These are phyloP conservation scores for Hippocampus barbouri DNA, from an alignment of 2,113 vertebrate genomes.

Conservation along the genomic window DNA sequence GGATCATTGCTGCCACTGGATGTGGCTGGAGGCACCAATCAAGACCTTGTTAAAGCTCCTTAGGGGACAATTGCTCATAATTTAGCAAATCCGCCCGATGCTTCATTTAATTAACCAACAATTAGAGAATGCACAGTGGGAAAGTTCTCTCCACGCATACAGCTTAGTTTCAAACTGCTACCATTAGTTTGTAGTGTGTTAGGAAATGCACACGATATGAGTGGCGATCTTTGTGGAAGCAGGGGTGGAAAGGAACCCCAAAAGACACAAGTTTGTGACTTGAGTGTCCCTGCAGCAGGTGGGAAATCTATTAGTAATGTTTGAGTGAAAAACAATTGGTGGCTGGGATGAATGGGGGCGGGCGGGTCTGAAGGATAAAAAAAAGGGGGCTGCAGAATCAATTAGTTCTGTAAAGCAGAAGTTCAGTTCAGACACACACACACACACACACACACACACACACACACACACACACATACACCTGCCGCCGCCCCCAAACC, in stretches of 20 bases:
- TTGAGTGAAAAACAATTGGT: slow-evolving; percentile 32
- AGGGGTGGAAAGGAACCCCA: slow-evolving; percentile 16
- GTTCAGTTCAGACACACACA: slow-evolving; percentile 38
- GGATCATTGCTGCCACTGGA: slow-evolving; percentile 58
- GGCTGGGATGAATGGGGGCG: slow-evolving; percentile 20
- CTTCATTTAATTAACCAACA: slow-evolving; percentile 62
- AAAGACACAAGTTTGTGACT: slow-evolving; percentile 41
- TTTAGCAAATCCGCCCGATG: slow-evolving; percentile 60
- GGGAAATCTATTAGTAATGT: slow-evolving; percentile 50
- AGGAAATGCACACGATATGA: not conserved
- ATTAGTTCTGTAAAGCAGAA: slow-evolving; percentile 54
- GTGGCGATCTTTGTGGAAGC: not conserved
- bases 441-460: slow-evolving; percentile 39
- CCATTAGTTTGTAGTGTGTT: not conserved
- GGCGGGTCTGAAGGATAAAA: slow-evolving; percentile 33
- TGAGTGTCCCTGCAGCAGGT: slow-evolving; percentile 52
- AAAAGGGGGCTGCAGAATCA: slow-evolving; percentile 56
- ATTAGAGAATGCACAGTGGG: slow-evolving; percentile 50
- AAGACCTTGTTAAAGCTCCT: slow-evolving; percentile 60
- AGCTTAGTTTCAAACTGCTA: not conserved
- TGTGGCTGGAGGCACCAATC: slow-evolving; percentile 61
- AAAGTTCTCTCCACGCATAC: slow-evolving; percentile 36
- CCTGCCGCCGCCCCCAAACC: slow-evolving; percentile 71
- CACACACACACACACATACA: slow-evolving; percentile 40
- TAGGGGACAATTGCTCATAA: slow-evolving; percentile 64